Percentiles rank a stretch among this genome's conserved stretches.
Conservation (phyloP, 1,140 invertebrate species). For the Bicyclus anynana region DNA sequence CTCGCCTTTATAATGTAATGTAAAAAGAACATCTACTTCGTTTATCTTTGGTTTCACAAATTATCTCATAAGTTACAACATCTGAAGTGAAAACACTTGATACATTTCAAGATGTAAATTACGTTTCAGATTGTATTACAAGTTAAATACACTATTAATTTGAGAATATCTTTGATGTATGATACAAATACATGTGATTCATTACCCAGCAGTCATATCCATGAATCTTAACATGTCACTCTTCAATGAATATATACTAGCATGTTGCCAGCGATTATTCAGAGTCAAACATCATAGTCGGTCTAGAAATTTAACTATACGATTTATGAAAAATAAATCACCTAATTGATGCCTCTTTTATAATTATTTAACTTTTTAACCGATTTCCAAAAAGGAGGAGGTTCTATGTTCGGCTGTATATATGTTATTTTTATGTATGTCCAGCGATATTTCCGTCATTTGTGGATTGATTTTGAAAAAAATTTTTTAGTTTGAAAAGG, state of each 20-base stretch:
- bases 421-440: too few relatives aligned
- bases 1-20: too few relatives aligned
- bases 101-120: neutral
- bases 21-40: too few relatives aligned
- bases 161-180: constrained; percentile 18
- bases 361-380: too few relatives aligned
- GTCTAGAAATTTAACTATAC: neutral
- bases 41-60: neutral
- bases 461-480: too few relatives aligned
- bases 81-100: neutral
- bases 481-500: too few relatives aligned
- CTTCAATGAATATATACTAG: constrained; percentile 10
- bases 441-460: too few relatives aligned
- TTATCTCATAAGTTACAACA: neutral
- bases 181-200: constrained; percentile 10
- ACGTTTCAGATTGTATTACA: constrained; percentile 1
- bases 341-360: too few relatives aligned
- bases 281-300: neutral
- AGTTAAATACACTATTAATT: constrained; percentile 16
- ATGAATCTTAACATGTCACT: constrained; percentile 1
- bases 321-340: too few relatives aligned
- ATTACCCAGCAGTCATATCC: constrained; percentile 11
- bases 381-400: too few relatives aligned
- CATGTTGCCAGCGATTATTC: neutral
- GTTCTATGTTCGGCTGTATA: too few relatives aligned